Conservation (phyloP, 2,113 vertebrate species). For the Phylloscopus whistleri region DNA sequence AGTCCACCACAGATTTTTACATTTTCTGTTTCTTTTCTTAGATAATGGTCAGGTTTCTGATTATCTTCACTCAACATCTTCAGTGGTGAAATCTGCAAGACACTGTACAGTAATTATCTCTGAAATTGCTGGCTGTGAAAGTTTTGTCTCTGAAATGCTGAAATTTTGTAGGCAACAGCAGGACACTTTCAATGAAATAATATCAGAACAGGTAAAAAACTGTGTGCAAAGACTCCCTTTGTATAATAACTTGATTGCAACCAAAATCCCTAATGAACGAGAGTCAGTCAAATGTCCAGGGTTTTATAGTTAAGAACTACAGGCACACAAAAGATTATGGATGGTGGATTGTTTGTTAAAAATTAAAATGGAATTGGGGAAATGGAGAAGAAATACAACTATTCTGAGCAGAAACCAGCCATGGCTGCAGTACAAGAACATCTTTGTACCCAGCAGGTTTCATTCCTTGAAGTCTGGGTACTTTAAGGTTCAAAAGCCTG, state of each 20-base stretch:
- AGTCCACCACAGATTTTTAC: background rate
- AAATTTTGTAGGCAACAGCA: background rate
- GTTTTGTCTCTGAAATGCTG: background rate
- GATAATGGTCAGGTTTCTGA: background rate
- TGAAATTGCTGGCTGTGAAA: background rate
- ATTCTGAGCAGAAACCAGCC: background rate
- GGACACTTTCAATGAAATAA: background rate
- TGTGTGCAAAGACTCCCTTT: background rate
- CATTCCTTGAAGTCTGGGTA: background rate
- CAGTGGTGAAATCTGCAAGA: background rate
- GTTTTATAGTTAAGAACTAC: background rate
- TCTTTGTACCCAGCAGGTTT: background rate
- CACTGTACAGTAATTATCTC: background rate
- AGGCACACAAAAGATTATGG: background rate
- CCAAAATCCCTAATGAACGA: background rate
- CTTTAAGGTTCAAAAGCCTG: background rate
- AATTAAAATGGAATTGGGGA: background rate
- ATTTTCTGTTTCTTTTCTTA: background rate
- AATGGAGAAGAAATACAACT: background rate
- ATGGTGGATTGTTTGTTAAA: background rate
- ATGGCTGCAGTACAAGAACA: background rate
- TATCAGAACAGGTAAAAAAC: background rate
- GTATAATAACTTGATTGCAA: background rate
- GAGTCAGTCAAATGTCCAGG: background rate
- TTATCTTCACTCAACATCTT: background rate